A percentile compares a stretch with the other conserved stretches of the same genome.
Conservation (phyloP, 2,113 vertebrate genomes). For the Xyrauchen texanus region DNA sequence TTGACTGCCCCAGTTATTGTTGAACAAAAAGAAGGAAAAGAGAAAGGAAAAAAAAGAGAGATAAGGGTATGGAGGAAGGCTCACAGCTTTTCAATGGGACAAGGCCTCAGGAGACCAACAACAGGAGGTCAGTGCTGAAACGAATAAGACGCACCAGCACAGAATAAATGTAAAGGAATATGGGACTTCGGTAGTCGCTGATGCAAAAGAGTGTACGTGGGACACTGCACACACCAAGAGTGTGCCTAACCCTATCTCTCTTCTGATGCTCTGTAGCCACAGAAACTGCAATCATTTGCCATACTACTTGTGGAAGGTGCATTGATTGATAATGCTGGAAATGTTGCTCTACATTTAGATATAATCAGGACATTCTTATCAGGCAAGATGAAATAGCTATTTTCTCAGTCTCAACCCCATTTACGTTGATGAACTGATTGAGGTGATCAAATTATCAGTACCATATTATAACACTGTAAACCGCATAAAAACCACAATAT, state of each 20-base stretch:
- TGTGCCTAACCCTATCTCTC: neutral
- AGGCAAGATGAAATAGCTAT: conserved; percentile 61
- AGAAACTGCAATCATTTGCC: conserved; percentile 62
- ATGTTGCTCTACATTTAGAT: conserved; percentile 81
- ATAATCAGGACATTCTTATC: conserved; percentile 78
- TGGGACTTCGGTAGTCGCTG: too few relatives aligned
- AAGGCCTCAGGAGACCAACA: conserved; percentile 54
- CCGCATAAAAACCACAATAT: too few relatives aligned
- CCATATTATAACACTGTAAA: too few relatives aligned
- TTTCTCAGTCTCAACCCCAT: too few relatives aligned
- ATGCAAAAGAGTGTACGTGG: conserved; percentile 44
- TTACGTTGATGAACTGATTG: too few relatives aligned
- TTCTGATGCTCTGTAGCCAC: neutral
- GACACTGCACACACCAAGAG: neutral
- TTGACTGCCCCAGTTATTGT: conserved; percentile 65
- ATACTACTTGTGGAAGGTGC: conserved; percentile 65
- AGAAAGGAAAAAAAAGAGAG: conserved; percentile 53
- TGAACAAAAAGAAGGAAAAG: conserved; percentile 35
- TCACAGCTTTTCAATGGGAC: conserved; percentile 61
- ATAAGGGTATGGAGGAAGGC: conserved; percentile 51
- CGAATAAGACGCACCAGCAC: conserved; percentile 69
- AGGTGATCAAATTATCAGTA: too few relatives aligned
- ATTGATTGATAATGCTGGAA: conserved; percentile 77
- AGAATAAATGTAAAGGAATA: conserved; percentile 61
- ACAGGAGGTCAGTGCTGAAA: conserved; percentile 61